Conservation (phyloP, 2,797 vertebrate species). For the Echiichthys vipera region DNA sequence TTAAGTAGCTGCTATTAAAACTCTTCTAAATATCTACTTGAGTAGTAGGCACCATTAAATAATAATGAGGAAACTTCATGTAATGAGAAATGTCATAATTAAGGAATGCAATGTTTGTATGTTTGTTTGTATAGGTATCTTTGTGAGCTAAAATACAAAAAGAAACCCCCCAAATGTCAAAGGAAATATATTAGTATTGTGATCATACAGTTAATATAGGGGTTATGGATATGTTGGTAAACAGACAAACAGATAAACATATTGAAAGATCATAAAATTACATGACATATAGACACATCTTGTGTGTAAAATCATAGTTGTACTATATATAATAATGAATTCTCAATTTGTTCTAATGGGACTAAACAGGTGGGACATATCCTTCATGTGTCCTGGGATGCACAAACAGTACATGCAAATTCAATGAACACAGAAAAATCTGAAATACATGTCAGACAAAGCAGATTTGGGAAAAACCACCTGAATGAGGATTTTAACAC, state of each 20-base stretch:
- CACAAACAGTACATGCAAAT: constrained; percentile 48
- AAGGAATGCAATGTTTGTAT: neutral
- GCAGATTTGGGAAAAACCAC: constrained; percentile 48
- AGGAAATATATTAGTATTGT: no score
- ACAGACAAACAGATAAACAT: no score
- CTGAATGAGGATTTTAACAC: constrained; percentile 29
- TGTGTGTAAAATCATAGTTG: neutral
- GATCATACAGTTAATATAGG: no score
- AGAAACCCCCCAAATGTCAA: neutral
- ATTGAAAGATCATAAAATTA: no score
- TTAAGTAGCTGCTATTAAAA: neutral
- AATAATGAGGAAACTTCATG: neutral
- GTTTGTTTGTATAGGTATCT: no score
- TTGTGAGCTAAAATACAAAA: neutral
- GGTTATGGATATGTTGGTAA: no score
- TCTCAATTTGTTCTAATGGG: constrained; percentile 32
- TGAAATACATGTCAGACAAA: constrained; percentile 48
- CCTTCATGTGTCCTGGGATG: constrained; percentile 49
- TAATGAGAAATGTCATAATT: neutral
- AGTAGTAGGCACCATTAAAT: neutral
- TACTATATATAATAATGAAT: constrained; percentile 2
- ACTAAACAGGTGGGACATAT: constrained; percentile 48
- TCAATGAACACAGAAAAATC: constrained; percentile 40
- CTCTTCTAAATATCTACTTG: neutral
- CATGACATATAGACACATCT: neutral